Evolutionary conservation across 2,113 vertebrate genomes (phyloP).

Genomic region (Irena cyanogastra): DNA sequence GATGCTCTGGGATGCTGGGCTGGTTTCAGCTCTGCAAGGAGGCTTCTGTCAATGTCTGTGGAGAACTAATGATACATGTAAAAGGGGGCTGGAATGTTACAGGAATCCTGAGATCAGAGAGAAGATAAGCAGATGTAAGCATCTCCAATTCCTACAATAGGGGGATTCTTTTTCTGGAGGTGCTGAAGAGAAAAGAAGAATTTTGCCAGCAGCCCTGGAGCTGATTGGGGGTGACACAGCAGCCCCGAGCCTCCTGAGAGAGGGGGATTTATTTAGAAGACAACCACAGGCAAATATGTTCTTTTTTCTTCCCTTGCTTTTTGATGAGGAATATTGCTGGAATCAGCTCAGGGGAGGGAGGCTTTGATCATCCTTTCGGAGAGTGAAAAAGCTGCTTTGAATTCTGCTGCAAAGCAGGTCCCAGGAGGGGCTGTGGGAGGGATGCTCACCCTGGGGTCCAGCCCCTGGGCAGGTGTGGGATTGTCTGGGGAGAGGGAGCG

Average conservation of each 20-base stretch:
- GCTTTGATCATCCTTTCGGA: conserved; percentile 23
- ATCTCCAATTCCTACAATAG: background rate
- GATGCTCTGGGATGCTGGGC: background rate
- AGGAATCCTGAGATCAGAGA: background rate
- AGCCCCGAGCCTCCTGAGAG: background rate
- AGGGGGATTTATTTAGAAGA: conserved; percentile 44
- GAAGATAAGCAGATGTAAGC: conserved; percentile 42
- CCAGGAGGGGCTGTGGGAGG: background rate
- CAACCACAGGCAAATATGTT: conserved; percentile 32
- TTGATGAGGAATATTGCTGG: conserved; percentile 45
- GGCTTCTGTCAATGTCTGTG: background rate
- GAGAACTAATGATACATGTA: background rate
- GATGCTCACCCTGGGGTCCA: background rate
- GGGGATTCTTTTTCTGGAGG: background rate
- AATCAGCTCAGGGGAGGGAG: conserved; percentile 11
- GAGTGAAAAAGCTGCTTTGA: conserved; percentile 29
- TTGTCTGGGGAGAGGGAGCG: rapidly evolving
- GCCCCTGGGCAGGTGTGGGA: background rate
- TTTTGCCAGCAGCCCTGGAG: background rate
- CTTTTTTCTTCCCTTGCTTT: background rate
- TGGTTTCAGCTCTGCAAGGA: background rate
- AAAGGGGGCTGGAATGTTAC: background rate
- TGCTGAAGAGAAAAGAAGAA: conserved; percentile 2
- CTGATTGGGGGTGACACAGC: background rate
- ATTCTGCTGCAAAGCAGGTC: background rate